Evolutionary conservation across 2,888 invertebrate species (phyloP), one percentile per base, ranked within the genome.

Genomic region (Hedychridium roseum): DNA sequence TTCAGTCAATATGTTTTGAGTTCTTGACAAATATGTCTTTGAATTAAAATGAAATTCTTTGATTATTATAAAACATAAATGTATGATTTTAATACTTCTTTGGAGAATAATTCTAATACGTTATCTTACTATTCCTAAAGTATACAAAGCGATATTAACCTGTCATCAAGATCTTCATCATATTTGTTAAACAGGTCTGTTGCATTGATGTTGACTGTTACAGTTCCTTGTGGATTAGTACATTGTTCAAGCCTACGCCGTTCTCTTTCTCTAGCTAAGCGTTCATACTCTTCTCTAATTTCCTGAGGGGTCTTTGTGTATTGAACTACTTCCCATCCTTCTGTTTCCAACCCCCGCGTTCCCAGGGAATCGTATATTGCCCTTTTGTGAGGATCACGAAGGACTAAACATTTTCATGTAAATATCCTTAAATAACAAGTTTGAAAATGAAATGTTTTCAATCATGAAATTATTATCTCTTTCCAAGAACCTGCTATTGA

Each of bases 261-360:
- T 62, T 97, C 96, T 51, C 91, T 84, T 69, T 93, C 92, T 59
- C 89, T 86, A 12, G 90, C 90, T 43, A 91, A 76, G 54, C 94
- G 86, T 80, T 98, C 97, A 83, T 95, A 98, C 80, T 98, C 98
- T 51, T 96, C 97, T 46, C 96, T 83, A 48, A 99, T 97, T 84
- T 99, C 97, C 62, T 92, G 88, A 1, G 97, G 95, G 2, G 97
- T 96, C 76, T 91, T 91, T 1, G 92, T 92, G 26, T 94, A 84
- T 68, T 94, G 90, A 20, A 97, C 91, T 21, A 97, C 84, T 81
- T 97, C 94, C 95, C 97, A 96, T 43, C 96, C 97, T 70, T 96
- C 94, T 0, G 94, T 93, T 78, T 95, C 90, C 18, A 98, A 81
- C 0, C 97, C 98, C 70, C 91, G 88, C 43, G 90, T 76, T 77